Conservation (phyloP, 2,797 vertebrate species). For the Pangasius mekongensis region DNA sequence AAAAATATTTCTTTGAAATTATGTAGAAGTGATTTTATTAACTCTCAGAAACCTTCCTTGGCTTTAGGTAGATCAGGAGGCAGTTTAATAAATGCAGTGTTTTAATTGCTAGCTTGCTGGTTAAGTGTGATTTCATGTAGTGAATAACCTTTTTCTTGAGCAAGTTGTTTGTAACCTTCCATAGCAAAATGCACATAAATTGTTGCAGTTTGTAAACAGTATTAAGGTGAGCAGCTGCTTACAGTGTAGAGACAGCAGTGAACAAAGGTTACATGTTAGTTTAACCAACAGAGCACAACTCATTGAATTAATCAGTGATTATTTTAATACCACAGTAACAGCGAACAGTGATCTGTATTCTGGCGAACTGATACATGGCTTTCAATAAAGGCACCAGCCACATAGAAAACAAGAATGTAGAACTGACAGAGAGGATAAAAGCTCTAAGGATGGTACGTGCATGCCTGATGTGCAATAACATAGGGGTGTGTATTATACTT, state of each 20-base stretch:
- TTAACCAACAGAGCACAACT: slow-evolving; percentile 1
- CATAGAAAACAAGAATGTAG: background rate
- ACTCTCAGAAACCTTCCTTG: background rate
- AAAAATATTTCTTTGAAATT: background rate
- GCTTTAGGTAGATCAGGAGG: background rate
- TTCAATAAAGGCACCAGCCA: background rate
- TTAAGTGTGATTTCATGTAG: background rate
- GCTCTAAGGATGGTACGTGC: background rate
- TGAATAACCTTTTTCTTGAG: background rate
- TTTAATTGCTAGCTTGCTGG: background rate
- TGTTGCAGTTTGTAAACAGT: background rate
- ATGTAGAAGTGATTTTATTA: background rate
- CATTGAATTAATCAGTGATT: background rate
- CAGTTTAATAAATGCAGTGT: background rate
- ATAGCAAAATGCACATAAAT: background rate
- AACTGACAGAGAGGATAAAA: background rate
- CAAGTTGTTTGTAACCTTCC: background rate
- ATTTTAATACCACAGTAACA: background rate
- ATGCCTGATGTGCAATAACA: background rate
- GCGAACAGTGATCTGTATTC: background rate
- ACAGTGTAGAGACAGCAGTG: background rate
- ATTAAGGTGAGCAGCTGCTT: background rate
- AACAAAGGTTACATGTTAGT: background rate
- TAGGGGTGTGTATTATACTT: background rate
- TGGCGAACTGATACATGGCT: background rate